phyloP scores from a whole-genome alignment of 2,113 vertebrate genomes.

The Lamprologus callipterus region DNA sequence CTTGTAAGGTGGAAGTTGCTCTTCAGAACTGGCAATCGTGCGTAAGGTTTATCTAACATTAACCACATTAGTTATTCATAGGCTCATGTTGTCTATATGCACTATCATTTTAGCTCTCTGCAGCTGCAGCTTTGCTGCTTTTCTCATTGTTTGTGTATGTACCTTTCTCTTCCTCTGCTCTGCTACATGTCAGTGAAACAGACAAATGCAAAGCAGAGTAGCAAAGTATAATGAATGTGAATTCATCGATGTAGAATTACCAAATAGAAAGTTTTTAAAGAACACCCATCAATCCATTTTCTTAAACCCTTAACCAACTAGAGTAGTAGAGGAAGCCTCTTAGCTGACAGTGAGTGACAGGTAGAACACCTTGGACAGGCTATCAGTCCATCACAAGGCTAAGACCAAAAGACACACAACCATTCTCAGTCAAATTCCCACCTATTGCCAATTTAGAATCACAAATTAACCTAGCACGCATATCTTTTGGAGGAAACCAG shows the following conservation, averaged over 20 bases:
- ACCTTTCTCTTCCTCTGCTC: background rate
- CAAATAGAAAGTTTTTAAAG: background rate
- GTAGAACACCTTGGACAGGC: background rate
- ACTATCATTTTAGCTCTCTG: background rate
- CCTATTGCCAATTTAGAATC: background rate
- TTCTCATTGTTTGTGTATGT: background rate
- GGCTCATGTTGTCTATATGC: background rate
- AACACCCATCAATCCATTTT: background rate
- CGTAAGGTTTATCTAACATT: background rate
- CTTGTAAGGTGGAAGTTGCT: background rate
- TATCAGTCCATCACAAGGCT: background rate
- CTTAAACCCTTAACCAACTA: background rate
- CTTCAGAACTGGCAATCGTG: background rate
- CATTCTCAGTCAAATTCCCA: background rate
- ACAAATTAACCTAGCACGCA: background rate
- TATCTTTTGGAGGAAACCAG: background rate
- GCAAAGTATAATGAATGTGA: background rate
- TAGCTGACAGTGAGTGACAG: background rate
- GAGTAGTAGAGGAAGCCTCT: background rate
- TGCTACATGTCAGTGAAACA: background rate
- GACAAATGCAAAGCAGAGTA: background rate
- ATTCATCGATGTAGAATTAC: background rate
- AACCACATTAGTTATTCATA: background rate
- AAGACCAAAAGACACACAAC: background rate
- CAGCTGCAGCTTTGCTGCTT: background rate